Base-by-base conservation (phyloP, 2,113 vertebrate genomes). In the Patagioenas fasciata region DNA sequence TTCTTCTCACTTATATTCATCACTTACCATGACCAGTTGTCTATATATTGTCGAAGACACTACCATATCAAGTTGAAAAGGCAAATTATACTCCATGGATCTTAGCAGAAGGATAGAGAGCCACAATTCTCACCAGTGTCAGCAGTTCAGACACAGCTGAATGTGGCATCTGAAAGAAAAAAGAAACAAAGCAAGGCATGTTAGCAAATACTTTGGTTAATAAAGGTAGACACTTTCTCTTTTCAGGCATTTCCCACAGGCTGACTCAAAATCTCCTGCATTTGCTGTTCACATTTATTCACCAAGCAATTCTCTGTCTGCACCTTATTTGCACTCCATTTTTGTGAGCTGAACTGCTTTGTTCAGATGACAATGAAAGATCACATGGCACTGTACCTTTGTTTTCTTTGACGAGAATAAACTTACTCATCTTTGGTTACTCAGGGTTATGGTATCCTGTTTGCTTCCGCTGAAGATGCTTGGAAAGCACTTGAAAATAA, bases 1-100 rank as follows among this genome's bases (percentile, higher is more conserved):
- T 97, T 97, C 86, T 74, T 77, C 94, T 88, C 0, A 1, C 89
- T 93, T 94, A 50, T 93, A 97, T 96, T 96, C 93, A 97, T 97
- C 95, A 97, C 70, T 72, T 88, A 86, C 88, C 53, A 75, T 0
- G 5, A 84, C 77, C 79, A 72, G 75, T 96, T 96, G 96, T 97
- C 97, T 96, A 90, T 96, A 93, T 85, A 57, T 66, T 89, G 77
- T 94, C 93, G 93, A 95, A 93, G 67, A 88, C 57, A 85, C 88
- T 91, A 87, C 77, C 93, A 34, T 56, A 91, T 93, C 93, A 91
- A 89, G 87, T 58, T 93, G 83, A 94, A 89, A 31, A 92, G 66
- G 77, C 91, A 96, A 93, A 96, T 79, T 88, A 54, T 26, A 93
- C 67, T 77, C 66, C 81, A 93, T 6, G 18, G 95, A 80, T 94